Evolutionary conservation across 2,797 vertebrate species (phyloP).

Genomic region (Chaunax sp.): DNA sequence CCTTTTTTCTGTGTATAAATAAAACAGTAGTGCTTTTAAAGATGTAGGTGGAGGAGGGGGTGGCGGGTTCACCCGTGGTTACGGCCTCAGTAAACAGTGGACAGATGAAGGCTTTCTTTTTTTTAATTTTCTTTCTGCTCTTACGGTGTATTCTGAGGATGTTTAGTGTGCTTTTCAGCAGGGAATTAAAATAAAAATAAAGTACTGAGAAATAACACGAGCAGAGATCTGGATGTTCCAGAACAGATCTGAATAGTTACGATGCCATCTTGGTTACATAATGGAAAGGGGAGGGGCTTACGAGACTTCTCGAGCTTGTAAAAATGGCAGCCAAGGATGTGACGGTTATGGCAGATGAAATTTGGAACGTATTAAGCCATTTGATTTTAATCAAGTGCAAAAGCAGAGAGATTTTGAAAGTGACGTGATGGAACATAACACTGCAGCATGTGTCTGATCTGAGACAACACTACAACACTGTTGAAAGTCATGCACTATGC

Average conservation of each 20-base stretch:
- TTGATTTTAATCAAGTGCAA: no score
- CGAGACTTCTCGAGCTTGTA: no score
- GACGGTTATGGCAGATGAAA: no score
- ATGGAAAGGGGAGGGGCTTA: no score
- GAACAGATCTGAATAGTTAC: constrained; percentile 1
- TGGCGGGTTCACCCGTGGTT: constrained; percentile 14
- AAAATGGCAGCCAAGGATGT: no score
- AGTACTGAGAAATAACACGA: background rate
- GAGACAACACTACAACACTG: no score
- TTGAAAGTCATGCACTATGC: no score
- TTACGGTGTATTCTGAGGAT: background rate
- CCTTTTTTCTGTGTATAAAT: constrained; percentile 67
- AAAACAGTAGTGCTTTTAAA: constrained; percentile 73
- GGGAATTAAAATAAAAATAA: background rate
- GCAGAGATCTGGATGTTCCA: background rate
- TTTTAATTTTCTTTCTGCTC: background rate
- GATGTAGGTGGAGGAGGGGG: constrained; percentile 13
- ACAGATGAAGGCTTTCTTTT: background rate
- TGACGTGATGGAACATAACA: no score
- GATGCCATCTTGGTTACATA: no score
- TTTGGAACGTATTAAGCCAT: no score
- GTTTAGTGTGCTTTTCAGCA: constrained; percentile 17
- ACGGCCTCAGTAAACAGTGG: constrained; percentile 24
- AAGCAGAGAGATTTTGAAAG: no score
- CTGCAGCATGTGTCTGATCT: no score